Evolutionary conservation across 2,797 vertebrate species (phyloP).

Genomic region (Gephyroberyx darwinii): DNA sequence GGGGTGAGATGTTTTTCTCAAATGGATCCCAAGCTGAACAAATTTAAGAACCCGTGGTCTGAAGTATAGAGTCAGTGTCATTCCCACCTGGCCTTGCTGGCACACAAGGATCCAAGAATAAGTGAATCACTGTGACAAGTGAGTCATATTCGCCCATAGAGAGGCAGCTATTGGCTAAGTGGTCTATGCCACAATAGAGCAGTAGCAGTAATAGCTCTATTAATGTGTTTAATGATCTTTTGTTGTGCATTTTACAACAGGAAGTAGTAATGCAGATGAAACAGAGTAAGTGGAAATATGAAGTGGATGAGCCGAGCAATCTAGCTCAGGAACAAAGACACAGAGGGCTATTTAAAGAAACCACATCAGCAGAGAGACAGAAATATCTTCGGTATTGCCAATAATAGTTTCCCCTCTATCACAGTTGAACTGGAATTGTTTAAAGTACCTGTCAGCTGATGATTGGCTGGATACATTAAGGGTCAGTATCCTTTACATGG

Average conservation of each 20-base stretch:
- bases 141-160: background rate
- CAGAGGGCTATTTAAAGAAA: conserved; percentile 53
- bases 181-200: too few species aligned
- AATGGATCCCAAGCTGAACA: background rate
- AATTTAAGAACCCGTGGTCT: background rate
- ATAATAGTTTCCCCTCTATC: conserved; percentile 43
- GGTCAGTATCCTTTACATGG: background rate
- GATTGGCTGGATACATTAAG: background rate
- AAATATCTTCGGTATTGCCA: conserved; percentile 46
- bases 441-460: background rate
- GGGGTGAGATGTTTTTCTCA: background rate
- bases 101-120: background rate
- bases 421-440: background rate
- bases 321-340: conserved; percentile 24
- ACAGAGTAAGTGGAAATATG: conserved; percentile 24
- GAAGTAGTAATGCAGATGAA: conserved; percentile 13
- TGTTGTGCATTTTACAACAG: conserved; percentile 8
- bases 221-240: background rate
- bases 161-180: too few species aligned
- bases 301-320: conserved; percentile 5
- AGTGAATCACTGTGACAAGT: background rate
- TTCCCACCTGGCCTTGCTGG: background rate
- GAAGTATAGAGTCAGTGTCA: background rate
- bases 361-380: conserved; percentile 26
- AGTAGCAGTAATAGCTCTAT: too few species aligned